Conservation (phyloP, 2,797 vertebrate species). For the Benthosema pterotum region DNA sequence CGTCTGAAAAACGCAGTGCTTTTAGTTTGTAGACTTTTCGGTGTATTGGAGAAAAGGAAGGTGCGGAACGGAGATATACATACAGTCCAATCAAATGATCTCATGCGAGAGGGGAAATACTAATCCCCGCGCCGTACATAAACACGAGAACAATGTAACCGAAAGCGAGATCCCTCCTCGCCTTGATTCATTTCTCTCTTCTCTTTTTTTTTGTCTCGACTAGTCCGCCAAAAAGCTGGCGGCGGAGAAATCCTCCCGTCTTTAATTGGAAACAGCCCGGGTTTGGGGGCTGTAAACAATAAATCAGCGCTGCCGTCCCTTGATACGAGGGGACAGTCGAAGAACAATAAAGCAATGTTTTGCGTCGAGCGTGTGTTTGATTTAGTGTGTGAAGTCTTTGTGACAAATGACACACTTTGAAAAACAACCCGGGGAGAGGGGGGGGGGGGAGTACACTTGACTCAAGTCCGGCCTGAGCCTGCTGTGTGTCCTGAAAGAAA, state of each 20-base stretch:
- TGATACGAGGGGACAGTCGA: constrained; percentile 9
- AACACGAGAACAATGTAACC: constrained; percentile 28
- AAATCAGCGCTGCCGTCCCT: constrained; percentile 8
- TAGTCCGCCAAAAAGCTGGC: no score
- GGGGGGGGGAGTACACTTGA: not conserved
- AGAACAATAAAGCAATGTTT: not conserved
- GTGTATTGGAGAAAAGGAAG: not conserved
- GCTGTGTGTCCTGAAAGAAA: not conserved
- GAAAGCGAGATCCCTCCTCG: not conserved
- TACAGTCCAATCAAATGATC: constrained; percentile 21
- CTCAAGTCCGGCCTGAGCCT: no score
- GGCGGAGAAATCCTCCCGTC: constrained; percentile 30
- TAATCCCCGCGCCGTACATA: constrained; percentile 6
- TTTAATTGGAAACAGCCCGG: constrained; percentile 40
- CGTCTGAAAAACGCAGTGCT: constrained; percentile 7
- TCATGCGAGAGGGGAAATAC: constrained; percentile 27
- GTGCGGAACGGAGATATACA: not conserved
- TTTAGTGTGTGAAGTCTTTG: not conserved
- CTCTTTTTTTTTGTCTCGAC: constrained; percentile 21
- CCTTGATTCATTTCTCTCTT: constrained; percentile 18
- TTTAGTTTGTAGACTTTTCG: constrained; percentile 10
- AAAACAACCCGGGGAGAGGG: not conserved
- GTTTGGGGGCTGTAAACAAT: constrained; percentile 14
- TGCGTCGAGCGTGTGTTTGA: constrained; percentile 4
- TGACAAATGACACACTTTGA: not conserved